Evolutionary conservation across 1,140 invertebrate genomes (phyloP).

Genomic region (Tetramorium alpestre): DNA sequence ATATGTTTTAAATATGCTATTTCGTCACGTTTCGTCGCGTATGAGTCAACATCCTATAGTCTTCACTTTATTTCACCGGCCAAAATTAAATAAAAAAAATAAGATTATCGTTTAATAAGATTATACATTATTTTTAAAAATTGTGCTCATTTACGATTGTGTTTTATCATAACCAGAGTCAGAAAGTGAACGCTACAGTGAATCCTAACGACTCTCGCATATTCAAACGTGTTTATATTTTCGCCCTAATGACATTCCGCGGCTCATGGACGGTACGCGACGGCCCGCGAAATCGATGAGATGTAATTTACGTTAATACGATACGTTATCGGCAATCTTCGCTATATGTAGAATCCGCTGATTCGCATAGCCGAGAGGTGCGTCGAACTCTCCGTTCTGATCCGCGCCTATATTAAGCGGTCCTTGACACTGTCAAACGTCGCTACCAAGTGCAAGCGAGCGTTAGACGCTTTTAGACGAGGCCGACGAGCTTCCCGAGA

Average conservation of each 20-base stretch:
- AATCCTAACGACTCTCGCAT: not conserved
- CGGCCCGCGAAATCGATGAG: not conserved
- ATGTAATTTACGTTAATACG: conserved; percentile 31
- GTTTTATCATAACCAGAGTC: not conserved
- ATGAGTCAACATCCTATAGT: too few relatives aligned
- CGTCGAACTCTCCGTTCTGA: conserved; percentile 60
- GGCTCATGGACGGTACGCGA: not conserved
- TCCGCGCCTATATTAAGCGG: conserved; percentile 73
- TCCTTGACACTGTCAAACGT: conserved; percentile 72
- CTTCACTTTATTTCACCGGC: not conserved
- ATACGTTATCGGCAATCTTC: conserved; percentile 8
- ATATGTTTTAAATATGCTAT: too few relatives aligned
- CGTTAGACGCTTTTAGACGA: conserved; percentile 66
- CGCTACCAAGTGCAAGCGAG: conserved; percentile 54
- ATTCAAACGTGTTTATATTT: not conserved
- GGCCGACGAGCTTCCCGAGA: conserved; percentile 59
- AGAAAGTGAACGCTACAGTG: not conserved
- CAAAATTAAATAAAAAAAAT: not conserved
- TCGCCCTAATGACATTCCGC: not conserved
- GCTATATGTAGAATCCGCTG: conserved; percentile 23
- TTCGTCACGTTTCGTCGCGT: too few relatives aligned
- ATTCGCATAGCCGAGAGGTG: conserved; percentile 51
- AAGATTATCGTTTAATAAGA: not conserved
- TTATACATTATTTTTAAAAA: not conserved
- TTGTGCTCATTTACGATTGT: not conserved